Conservation (phyloP, 2,888 invertebrate species). For the Smittia sp. region DNA sequence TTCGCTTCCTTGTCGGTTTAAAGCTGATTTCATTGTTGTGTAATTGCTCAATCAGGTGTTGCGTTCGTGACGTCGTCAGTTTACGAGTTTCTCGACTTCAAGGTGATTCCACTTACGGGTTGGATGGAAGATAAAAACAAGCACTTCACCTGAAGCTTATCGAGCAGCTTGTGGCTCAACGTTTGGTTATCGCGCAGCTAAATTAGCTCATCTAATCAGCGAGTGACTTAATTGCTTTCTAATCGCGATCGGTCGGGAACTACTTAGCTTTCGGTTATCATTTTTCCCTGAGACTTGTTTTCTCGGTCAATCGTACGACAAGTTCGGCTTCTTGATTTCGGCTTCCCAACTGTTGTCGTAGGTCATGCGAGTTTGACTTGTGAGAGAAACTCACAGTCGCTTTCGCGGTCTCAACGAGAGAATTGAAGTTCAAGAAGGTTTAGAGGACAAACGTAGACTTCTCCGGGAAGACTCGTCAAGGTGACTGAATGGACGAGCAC, state of each 20-base stretch:
- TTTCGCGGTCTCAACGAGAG: too few species aligned
- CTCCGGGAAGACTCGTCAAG: too few species aligned
- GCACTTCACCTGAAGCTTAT: neutral
- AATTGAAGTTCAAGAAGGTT: too few species aligned
- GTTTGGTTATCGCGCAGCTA: neutral
- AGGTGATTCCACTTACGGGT: neutral
- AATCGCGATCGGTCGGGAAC: neutral
- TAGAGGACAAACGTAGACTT: too few species aligned
- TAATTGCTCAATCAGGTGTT: neutral
- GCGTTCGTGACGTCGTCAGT: neutral
- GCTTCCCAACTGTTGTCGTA: neutral
- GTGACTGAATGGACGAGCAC: too few species aligned
- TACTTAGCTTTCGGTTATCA: neutral
- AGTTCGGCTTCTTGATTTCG: too few species aligned
- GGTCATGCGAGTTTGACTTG: neutral
- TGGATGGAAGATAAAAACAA: too few species aligned
- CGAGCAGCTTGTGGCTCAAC: neutral
- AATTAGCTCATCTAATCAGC: too few species aligned
- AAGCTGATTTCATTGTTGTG: too few species aligned
- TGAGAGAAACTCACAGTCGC: too few species aligned
- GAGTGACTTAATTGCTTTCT: neutral
- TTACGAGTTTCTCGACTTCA: neutral
- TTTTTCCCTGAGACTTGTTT: too few species aligned
- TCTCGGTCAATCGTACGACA: neutral
- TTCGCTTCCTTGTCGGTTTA: too few species aligned